phyloP scores from a whole-genome alignment of 2,113 vertebrate species.

The Crotalus viridis region DNA sequence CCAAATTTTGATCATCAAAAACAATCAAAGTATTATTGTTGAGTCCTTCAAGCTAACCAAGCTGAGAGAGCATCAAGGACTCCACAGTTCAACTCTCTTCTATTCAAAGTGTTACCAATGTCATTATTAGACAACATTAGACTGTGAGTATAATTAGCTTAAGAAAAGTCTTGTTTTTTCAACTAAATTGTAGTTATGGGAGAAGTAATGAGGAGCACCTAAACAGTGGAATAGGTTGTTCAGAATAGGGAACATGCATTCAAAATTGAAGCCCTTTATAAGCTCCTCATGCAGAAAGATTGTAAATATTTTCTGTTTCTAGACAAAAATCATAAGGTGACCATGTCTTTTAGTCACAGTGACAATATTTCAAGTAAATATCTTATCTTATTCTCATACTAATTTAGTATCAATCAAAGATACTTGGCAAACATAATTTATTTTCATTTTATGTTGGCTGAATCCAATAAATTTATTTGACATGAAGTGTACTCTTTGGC shows the following conservation, averaged over 20 bases:
- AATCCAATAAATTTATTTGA: conserved; percentile 23
- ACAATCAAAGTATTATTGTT: background rate
- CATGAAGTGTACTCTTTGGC: background rate
- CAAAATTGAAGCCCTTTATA: background rate
- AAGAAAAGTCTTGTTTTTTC: background rate
- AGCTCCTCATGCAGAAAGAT: background rate
- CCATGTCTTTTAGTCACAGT: conserved; percentile 25
- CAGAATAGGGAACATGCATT: background rate
- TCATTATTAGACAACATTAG: background rate
- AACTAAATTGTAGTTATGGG: background rate
- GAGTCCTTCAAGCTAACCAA: background rate
- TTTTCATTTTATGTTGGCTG: conserved; percentile 8
- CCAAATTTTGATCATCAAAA: background rate
- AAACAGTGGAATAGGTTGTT: background rate
- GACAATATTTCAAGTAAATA: conserved; percentile 30
- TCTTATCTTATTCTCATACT: conserved; percentile 30
- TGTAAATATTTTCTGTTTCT: background rate
- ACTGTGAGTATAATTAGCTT: background rate
- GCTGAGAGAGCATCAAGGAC: background rate
- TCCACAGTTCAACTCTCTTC: background rate
- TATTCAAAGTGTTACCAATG: background rate
- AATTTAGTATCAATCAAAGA: conserved; percentile 1
- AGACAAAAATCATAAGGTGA: conserved; percentile 34
- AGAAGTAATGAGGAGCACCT: background rate
- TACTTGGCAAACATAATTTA: conserved; percentile 29